Conservation (phyloP, 2,797 vertebrate genomes). For the Notolabrus celidotus region DNA sequence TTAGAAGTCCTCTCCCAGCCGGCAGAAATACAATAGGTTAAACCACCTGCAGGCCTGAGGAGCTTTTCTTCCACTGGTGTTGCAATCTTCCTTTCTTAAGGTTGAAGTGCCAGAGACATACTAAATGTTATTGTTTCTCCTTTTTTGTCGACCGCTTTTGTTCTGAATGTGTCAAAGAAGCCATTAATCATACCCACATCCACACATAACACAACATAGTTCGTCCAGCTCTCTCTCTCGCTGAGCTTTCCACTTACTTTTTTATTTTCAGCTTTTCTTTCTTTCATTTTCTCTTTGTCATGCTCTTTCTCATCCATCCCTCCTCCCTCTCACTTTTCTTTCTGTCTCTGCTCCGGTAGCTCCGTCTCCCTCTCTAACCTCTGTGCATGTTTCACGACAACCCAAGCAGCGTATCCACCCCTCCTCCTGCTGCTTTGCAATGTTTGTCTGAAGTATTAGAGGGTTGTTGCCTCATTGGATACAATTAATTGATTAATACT, state of each 20-base stretch:
- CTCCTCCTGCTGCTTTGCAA: constrained; percentile 49
- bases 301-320: constrained; percentile 19
- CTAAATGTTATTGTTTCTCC: constrained; percentile 74
- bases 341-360: constrained; percentile 29
- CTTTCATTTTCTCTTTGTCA: constrained; percentile 28
- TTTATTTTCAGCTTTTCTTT: constrained; percentile 32
- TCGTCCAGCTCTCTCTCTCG: constrained; percentile 41
- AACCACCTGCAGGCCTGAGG: constrained; percentile 72
- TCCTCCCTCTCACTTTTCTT: background rate
- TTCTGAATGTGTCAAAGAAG: constrained; percentile 69
- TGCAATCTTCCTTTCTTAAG: constrained; percentile 69
- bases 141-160: constrained; percentile 41
- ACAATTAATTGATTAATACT: constrained; percentile 88
- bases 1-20: constrained; percentile 67
- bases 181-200: constrained; percentile 74
- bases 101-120: constrained; percentile 63
- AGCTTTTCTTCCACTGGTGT: constrained; percentile 56
- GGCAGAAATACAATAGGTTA: constrained; percentile 76
- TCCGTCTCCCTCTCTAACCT: constrained; percentile 52
- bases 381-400: constrained; percentile 55
- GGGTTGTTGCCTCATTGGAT: constrained; percentile 81
- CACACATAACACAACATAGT: constrained; percentile 29
- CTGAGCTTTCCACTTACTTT: constrained; percentile 35
- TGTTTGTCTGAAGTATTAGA: constrained; percentile 86
- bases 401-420: constrained; percentile 42